phyloP scores from a whole-genome alignment of 1,140 invertebrate species.

The Listronotus bonariensis region DNA sequence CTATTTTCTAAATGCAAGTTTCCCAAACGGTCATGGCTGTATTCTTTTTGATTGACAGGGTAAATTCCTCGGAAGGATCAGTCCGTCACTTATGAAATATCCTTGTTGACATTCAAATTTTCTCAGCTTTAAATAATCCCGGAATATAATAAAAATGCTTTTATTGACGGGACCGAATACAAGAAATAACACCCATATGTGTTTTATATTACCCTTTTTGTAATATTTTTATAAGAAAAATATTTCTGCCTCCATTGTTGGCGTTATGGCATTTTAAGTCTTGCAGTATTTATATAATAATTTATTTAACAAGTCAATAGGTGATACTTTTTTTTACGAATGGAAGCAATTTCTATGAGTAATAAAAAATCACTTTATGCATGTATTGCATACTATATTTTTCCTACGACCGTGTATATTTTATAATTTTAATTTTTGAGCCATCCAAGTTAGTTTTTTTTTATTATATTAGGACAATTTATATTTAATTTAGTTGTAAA shows the following conservation, averaged over 20 bases:
- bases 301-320: no score
- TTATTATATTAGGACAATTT: no score
- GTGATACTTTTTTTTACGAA: no score
- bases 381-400: no score
- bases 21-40: slow-evolving; percentile 17
- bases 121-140: slow-evolving; percentile 45
- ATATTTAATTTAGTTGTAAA: no score
- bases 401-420: no score
- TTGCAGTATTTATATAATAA: no score
- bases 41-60: slow-evolving; percentile 40
- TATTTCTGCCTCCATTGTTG: neutral
- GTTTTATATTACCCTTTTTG: slow-evolving; percentile 19
- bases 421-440: no score
- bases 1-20: no score
- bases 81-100: slow-evolving; percentile 44
- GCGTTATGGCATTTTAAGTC: neutral
- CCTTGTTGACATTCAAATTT: slow-evolving; percentile 53
- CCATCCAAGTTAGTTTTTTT: no score
- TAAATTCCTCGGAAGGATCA: slow-evolving; percentile 41
- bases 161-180: slow-evolving; percentile 6
- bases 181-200: slow-evolving; percentile 16
- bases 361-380: no score
- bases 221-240: slow-evolving; percentile 8
- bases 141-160: slow-evolving; percentile 43
- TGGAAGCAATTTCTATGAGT: no score